Base-by-base conservation (phyloP, 2,113 vertebrate genomes). In the Sinocyclocheilus rhinocerous region DNA sequence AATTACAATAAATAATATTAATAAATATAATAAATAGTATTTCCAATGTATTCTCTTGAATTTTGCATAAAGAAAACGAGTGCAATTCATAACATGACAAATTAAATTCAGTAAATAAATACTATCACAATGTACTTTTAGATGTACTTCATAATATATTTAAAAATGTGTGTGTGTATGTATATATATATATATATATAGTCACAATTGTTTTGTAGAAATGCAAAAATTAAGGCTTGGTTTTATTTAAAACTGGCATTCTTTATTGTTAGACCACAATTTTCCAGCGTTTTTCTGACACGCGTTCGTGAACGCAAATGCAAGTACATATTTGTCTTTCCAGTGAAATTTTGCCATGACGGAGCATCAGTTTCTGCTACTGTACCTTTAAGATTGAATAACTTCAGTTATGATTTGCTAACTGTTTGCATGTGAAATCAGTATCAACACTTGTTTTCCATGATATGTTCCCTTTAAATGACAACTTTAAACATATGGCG, bases 401-500 rank as follows among this genome's bases (percentile, higher is more conserved):
- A 77, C 48, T 50, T 65, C 36, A 59, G 5, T 20, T 48, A 16
- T 65, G 59, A 48, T 67, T 67, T 16, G 59, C 16, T 67, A 67
- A 65, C 59, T 48, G 79, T 67, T 81, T 63, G 59, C 79, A 29
- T 65, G 79, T 65, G 61, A 81, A 81, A 81, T 48, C n/a, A 81
- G n/a, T 24, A 48, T 45, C 39, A 81, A 26, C 59, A 81, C 79
- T 81, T 82, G 45, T 82, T 82, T 81, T 52, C 63, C 18, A 52
- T 69, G 24, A 50, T 11, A 33, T 67, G 42, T 50, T 20, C 18
- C 24, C 80, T 82, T 82, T 82, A 82, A 82, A 82, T 82, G 80
- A 70, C 80, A 82, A 69, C 24, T 69, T 50, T 82, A 69, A 82
- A 69, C 80, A 82, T 82, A 82, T 82, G 80, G 79, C 63, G 7